Base-by-base conservation (phyloP, 2,888 invertebrate genomes). In the Drosophila diplacantha region DNA sequence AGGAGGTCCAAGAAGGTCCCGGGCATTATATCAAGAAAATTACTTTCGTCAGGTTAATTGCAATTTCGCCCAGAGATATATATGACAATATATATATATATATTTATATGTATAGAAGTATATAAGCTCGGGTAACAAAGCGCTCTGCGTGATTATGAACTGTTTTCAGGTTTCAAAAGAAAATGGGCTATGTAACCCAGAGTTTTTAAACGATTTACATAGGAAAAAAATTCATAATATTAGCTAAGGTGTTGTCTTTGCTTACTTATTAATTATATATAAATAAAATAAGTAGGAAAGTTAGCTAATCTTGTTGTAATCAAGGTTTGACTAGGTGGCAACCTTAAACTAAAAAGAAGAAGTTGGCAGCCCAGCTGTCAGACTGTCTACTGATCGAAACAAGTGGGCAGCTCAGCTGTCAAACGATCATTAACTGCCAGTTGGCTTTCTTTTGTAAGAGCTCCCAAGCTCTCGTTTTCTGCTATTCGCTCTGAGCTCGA, bases 11-110 rank as follows among this genome's bases (percentile, higher is more conserved):
- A 12, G 44, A 18, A 38, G 14, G 44, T 37, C 16, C 14, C 16
- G 31, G 37, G 35, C 61, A 61, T 39, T 59, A 71, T 71, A 56
- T 72, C 62, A 68, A 60, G 63, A 57, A 71, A 60, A 68, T 72
- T 71, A 71, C 72, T 71, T 71, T 68, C 59, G 72, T 72, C 68
- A 68, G 72, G 57, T 71, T 71, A 71, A 71, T 71, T 71, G 72
- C 68, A 71, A 72, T 71, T 68, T 68, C 44, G 69, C 56, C 59
- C 50, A 53, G 51, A 57, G 71, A 58, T 54, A 56, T 49, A 54
- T 24, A 38, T 18, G 4, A 32, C 8, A n/a, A 34, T 5, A 38
- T 20, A 38, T 38, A 7, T 38, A 20, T 38, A n/a, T 39, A 20
- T 38, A 22, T 39, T 1, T 38, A 38, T 38, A 12, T 37, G 4